Base-by-base conservation (phyloP, 1,140 invertebrate species). In the Harlomillsia oculata region DNA sequence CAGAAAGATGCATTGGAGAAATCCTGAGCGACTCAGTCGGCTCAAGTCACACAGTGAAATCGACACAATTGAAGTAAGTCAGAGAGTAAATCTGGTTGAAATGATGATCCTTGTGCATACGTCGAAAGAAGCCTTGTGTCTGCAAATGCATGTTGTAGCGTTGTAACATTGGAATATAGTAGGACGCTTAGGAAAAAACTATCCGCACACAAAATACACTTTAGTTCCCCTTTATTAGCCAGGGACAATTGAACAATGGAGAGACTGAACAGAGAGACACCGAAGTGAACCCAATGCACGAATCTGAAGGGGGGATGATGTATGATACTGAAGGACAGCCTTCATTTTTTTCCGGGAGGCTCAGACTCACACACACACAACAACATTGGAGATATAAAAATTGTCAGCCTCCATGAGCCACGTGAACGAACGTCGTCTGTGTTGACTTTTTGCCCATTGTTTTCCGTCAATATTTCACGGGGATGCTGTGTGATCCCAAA, bases 191-290 rank as follows among this genome's bases (percentile, higher is more conserved):
- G n/a, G n/a, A n/a, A n/a, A 41, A 41, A 41, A 20, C 18, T 41
- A 16, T 5, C 5, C 9, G 25, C 20, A 36, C 49, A 52, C 32
- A 39, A 50, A 39, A 18, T 40, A 30, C 37, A 43, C 41, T 56
- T 61, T 52, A 52, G 49, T 62, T 54, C 59, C 59, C 59, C 53
- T 62, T 57, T 62, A 62, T 62, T 62, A 62, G 54, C 28, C 26
- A 18, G n/a, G 43, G 21, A 57, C 54, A 62, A 62, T 49, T 50
- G 34, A 37, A 50, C 34, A 50, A 50, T 37, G 34, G 48, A 50
- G 48, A 50, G 48, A 37, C 14, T 20, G 37, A 32, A 32, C 5
- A 49, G 29, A 49, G 9, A 36, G 46, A 49, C 20, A 8, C 18
- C 23, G 16, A 14, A 37, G 13, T 28, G 45, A 34, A 48, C 30